Base-by-base conservation (phyloP, 2,888 invertebrate genomes). In the Megalurothrips usitatus region DNA sequence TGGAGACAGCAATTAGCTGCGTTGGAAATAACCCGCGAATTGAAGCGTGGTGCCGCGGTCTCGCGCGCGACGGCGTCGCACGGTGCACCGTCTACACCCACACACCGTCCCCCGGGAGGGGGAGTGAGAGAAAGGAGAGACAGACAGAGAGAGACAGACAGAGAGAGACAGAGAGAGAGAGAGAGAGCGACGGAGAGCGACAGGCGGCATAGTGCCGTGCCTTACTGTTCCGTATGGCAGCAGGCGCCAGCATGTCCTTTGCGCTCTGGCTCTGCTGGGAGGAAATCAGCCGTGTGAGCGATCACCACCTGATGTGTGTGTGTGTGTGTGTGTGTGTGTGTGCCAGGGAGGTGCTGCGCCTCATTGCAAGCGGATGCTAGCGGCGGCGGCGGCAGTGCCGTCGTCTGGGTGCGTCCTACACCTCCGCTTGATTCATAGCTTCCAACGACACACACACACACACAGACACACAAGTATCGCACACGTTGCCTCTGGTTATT, bases 381-480 rank as follows among this genome's bases (percentile, higher is more conserved):
- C 34, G 34, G 34, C 34, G 34, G 34, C 34, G n/a, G n/a, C n/a
- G n/a, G n/a, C n/a, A n/a, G n/a, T n/a, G n/a, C n/a, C n/a, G n/a
- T n/a, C n/a, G 34, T 43, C 34, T 43, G 3, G 34, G 34, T 43
- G 34, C 34, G 34, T 43, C 34, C 34, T 43, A 43, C 34, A 43
- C 34, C 34, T 43, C 34, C 34, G 34, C 34, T 43, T 43, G 34
- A 43, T 43, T 43, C 34, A 43, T 43, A 43, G 34, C 34, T 63
- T 19, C 1, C 14, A 79, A 17, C 14, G 34, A 19, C 52, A 52
- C 63, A 79, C 12, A 49, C 52, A 23, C 47, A 81, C 58, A 81
- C 75, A 81, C 75, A 81, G n/a, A 81, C 47, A 81, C 47, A 81
- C 49, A 81, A 14, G 79, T 79, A 81, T 81, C 14, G 19, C 19